phyloP scores from a whole-genome alignment of 2,113 vertebrate genomes.

The Rhadina sibilatrix region DNA sequence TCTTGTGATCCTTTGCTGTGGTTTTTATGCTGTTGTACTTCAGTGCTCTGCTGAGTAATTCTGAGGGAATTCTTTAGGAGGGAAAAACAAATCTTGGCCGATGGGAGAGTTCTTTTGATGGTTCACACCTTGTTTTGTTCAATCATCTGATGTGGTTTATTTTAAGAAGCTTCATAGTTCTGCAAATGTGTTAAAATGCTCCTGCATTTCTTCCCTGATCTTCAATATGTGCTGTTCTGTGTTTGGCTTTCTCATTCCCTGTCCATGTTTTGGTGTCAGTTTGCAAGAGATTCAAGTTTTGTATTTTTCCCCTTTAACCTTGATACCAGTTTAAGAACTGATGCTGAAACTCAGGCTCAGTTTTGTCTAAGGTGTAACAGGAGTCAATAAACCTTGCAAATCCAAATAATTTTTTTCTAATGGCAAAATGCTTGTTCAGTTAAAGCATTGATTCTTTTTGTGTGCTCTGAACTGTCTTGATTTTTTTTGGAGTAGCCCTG shows the following conservation, averaged over 20 bases:
- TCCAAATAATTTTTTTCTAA: not conserved
- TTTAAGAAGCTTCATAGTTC: not conserved
- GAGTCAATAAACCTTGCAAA: not conserved
- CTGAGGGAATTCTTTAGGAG: not conserved
- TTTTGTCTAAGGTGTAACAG: not conserved
- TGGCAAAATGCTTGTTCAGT: not conserved
- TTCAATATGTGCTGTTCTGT: accelerated
- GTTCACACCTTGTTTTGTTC: not conserved
- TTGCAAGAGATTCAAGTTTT: not conserved
- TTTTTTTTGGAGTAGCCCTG: not conserved
- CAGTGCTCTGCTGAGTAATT: not conserved
- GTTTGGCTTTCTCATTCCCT: not conserved
- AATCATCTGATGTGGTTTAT: accelerated
- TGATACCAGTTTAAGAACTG: not conserved
- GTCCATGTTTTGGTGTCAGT: not conserved
- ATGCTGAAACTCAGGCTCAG: not conserved
- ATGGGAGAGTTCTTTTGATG: not conserved
- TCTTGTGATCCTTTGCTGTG: not conserved
- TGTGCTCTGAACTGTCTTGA: not conserved
- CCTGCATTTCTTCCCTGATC: not conserved
- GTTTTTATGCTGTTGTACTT: not conserved
- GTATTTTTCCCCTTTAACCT: not conserved
- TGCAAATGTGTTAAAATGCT: not conserved
- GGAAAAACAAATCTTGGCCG: not conserved
- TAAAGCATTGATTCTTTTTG: not conserved